phyloP scores from a whole-genome alignment of 2,797 vertebrate genomes.

The Amazona ochrocephala region DNA sequence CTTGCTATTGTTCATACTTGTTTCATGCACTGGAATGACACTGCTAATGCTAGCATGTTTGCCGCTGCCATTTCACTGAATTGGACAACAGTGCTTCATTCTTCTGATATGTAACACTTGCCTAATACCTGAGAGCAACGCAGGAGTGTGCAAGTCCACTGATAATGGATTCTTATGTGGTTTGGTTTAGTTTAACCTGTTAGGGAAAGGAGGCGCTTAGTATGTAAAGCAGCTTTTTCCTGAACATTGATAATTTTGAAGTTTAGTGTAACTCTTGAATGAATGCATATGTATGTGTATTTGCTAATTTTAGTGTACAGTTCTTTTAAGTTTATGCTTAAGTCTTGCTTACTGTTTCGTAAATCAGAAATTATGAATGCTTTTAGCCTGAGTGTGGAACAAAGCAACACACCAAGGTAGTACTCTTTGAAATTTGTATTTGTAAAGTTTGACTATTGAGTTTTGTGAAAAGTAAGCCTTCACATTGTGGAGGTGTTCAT shows the following conservation, averaged over 20 bases:
- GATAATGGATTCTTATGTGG: not conserved
- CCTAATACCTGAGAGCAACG: not conserved
- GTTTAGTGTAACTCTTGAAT: not conserved
- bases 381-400: not conserved
- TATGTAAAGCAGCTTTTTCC: not conserved
- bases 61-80: not conserved
- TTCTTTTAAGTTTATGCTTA: not conserved
- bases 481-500: not conserved
- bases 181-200: not conserved
- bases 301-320: not conserved
- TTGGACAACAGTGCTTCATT: not conserved
- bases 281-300: not conserved
- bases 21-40: not conserved
- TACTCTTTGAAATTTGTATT: not conserved
- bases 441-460: not conserved
- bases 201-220: not conserved
- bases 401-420: not conserved
- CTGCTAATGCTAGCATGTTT: constrained; percentile 56
- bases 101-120: not conserved
- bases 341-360: not conserved
- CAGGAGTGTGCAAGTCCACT: not conserved
- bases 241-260: not conserved
- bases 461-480: not conserved
- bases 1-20: not conserved
- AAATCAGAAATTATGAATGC: not conserved